Evolutionary conservation across 1,140 invertebrate genomes (phyloP), one percentile per base, ranked within the genome.

Genomic region (Papilio helenus): DNA sequence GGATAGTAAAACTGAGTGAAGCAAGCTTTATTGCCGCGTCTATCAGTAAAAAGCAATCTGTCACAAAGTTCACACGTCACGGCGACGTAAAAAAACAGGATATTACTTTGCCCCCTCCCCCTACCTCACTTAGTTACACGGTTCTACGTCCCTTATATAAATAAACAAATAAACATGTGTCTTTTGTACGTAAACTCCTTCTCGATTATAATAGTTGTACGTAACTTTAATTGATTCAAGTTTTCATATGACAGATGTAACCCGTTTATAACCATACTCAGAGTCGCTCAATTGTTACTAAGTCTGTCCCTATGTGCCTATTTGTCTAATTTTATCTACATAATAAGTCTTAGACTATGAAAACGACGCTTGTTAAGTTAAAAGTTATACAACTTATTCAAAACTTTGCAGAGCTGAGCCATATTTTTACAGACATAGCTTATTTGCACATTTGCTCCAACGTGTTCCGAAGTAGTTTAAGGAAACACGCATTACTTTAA

Each of bases 21-120:
- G 61, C 10, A 29, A 68, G 61, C 61, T 68, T 68, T 68, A 68
- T 29, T 68, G 61, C 61, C 61, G 61, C 26, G 12, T 68, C 61
- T 68, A 68, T 68, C 61, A 68, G 61, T 68, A 34, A 68, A 68
- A 68, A 68, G 61, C 61, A 68, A 68, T 68, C 61, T 68, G 61
- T 68, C 61, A 68, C 61, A 68, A 68, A 68, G 61, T 68, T 68
- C 61, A 68, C 61, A 68, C 61, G 61, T 68, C 61, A 68, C 26
- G 61, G 23, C 61, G 26, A 20, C 61, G 14, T 68, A 68, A 29
- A 68, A 34, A 68, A 68, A 68, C 61, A 68, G 61, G 61, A 68
- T 68, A 68, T 29, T 68, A 16, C 61, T 29, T 68, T 26, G 61
- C 61, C 26, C 26, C 29, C 16, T 29, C 61, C 61, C 61, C 61